Evolutionary conservation across 2,888 invertebrate genomes (phyloP).

Genomic region (Ormyrus labotus): DNA sequence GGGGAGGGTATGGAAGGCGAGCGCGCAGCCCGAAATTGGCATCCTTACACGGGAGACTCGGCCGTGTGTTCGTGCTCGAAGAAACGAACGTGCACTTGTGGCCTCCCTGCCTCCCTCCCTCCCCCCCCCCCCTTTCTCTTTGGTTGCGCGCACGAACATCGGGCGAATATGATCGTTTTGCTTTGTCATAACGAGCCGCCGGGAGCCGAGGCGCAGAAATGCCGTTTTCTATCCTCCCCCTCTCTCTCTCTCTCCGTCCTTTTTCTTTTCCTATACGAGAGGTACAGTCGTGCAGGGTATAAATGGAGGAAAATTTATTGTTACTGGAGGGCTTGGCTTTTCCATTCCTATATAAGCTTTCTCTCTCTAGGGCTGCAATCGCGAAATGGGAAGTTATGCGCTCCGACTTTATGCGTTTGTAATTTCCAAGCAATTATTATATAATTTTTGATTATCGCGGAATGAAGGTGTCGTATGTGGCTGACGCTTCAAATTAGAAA

Average conservation of each 20-base stretch:
- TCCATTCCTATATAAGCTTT: not conserved
- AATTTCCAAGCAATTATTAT: not conserved
- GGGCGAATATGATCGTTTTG: conserved; percentile 38
- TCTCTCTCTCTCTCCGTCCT: not conserved
- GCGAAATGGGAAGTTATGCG: not conserved
- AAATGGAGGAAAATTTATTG: conserved; percentile 43
- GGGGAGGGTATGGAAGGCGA: not conserved
- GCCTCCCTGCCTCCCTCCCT: too few relatives aligned
- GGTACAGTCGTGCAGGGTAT: not conserved
- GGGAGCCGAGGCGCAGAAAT: conserved; percentile 2
- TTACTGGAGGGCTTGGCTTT: conserved; percentile 14
- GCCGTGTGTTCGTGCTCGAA: conserved; percentile 21
- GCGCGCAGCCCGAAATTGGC: conserved; percentile 34
- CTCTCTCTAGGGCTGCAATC: not conserved
- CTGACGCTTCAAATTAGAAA: too few relatives aligned
- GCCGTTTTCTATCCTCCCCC: not conserved
- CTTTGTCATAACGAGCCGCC: conserved; percentile 40
- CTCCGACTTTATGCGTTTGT: conserved; percentile 10
- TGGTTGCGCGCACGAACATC: not conserved
- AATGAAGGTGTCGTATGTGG: too few relatives aligned
- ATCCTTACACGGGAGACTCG: conserved; percentile 28
- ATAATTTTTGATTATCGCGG: conserved; percentile 18
- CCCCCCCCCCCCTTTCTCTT: conserved; percentile 5
- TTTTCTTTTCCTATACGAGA: conserved; percentile 3
- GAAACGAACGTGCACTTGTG: conserved; percentile 11